These are phyloP conservation scores for Puma concolor DNA, from an alignment of 2,113 vertebrate species.

Conservation along the genomic window DNA sequence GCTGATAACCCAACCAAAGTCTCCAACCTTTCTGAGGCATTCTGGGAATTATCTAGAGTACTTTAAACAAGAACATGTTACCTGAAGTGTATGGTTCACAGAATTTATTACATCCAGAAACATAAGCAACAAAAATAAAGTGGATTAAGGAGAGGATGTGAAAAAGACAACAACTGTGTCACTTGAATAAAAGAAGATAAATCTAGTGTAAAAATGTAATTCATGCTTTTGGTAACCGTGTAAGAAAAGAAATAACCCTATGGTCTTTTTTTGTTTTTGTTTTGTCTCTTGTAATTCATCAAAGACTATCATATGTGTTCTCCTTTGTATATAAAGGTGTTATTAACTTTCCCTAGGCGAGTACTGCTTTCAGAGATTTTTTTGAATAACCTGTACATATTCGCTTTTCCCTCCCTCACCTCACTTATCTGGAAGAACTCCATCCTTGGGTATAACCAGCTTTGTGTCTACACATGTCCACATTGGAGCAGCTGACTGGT, in stretches of 20 bases:
- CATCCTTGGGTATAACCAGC: not conserved
- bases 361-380: not conserved
- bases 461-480: not conserved
- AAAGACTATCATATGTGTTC: not conserved
- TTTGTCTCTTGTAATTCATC: not conserved
- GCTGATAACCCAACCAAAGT: slow-evolving; percentile 37
- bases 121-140: slow-evolving; percentile 50
- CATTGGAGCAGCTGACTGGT: not conserved
- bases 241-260: slow-evolving; percentile 1
- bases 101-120: slow-evolving; percentile 63
- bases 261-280: not conserved
- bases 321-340: not conserved
- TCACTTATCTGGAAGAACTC: not conserved
- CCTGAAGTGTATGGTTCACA: slow-evolving; percentile 39
- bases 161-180: slow-evolving; percentile 19
- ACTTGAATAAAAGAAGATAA: slow-evolving; percentile 58
- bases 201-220: slow-evolving; percentile 35
- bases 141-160: slow-evolving; percentile 55
- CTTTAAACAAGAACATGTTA: slow-evolving; percentile 50
- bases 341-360: not conserved
- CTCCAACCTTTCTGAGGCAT: not conserved
- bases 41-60: slow-evolving; percentile 27
- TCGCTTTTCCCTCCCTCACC: not conserved
- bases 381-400: not conserved
- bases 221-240: not conserved